Evolutionary conservation across 2,113 vertebrate species (phyloP), one percentile per base, ranked within the genome.

Genomic region (Bucco capensis): DNA sequence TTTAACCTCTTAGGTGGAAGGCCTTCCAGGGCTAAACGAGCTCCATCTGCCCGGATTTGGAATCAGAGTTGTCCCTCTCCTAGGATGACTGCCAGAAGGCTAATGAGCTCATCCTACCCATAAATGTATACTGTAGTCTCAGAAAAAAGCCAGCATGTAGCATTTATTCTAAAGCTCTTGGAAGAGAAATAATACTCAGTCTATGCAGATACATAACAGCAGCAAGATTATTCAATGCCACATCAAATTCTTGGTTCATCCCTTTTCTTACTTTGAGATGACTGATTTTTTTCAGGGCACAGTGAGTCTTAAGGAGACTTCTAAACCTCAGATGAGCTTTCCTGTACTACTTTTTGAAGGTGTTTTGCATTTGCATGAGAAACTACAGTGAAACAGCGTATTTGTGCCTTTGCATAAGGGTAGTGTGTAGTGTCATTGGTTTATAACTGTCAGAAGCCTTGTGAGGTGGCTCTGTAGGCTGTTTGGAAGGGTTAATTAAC

Each of bases 401-500:
- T 89, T 62, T 60, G 3, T 88, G 56, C 56, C 30, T 81, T 91
- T 69, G 62, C 38, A 44, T 69, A 76, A 94, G 90, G n/a, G 25
- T 53, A 85, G 21, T 51, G 27, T 51, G 2, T 85, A 66, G 25
- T 79, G 14, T 81, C 69, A 31, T 74, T 62, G 31, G 22, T 56
- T 88, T 54, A 80, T 75, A 81, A 60, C 54, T 69, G 21, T 67
- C 37, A 66, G 7, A 93, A 66, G 42, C 71, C 69, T 69, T 67
- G 70, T 49, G 56, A 80, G 84, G 53, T 60, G 35, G 31, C 31
- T 82, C 65, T 79, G 33, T 14, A 24, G 70, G 50, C 61, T 89
- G n/a, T 88, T 83, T 37, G 42, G 51, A 84, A 82, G 79, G 46
- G 42, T 93, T 92, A 67, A 64, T 85, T 95, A 74, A 92, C 58